Base-by-base conservation (phyloP, 2,797 vertebrate genomes). In the Phrynocephalus forsythii region DNA sequence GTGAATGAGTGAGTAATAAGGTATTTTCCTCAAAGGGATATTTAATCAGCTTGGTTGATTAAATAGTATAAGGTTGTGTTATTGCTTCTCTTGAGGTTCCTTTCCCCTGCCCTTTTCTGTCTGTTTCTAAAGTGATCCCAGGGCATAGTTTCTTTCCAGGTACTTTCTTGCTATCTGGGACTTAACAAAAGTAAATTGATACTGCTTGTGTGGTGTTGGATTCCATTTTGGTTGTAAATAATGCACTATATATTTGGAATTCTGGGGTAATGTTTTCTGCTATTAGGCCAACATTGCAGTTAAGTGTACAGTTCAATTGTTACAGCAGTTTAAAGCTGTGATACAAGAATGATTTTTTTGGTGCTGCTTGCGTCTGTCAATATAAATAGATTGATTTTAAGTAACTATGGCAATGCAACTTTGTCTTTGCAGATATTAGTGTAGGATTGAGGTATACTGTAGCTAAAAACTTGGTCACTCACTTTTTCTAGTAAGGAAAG, bases 281-380 rank as follows among this genome's bases (percentile, higher is more conserved):
- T 67, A 16, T 81, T 80, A 38, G 16, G 18, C 6, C 38, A 75
- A 67, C 75, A 20, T 22, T 63, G 13, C 26, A 78, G 24, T 69
- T 82, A 56, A 15, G n/a, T 30, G 24, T n/a, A 76, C 20, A 56
- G 48, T 30, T 33, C 16, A 67, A 56, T 5, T 73, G 28, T 44
- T 30, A 28, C 38, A 86, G 38, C 44, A 75, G n/a, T 81, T 82
- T 75, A 67, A 30, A 63, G n/a, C 7, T 82, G 18, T 81, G 79
- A 30, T 81, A 11, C 85, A 92, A 85, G 10, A 77, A 6, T 79
- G 0, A 82, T 16, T 90, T 87, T 87, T 91, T 44, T 44, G 38
- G 89, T 82, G 30, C 50, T 91, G 72, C 68, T 88, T 93, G 88
- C 82, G 90, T 89, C 56, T 60, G 56, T 50, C 52, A 84, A 82